Evolutionary conservation across 2,113 vertebrate genomes (phyloP).

Genomic region (Saiga tatarica): DNA sequence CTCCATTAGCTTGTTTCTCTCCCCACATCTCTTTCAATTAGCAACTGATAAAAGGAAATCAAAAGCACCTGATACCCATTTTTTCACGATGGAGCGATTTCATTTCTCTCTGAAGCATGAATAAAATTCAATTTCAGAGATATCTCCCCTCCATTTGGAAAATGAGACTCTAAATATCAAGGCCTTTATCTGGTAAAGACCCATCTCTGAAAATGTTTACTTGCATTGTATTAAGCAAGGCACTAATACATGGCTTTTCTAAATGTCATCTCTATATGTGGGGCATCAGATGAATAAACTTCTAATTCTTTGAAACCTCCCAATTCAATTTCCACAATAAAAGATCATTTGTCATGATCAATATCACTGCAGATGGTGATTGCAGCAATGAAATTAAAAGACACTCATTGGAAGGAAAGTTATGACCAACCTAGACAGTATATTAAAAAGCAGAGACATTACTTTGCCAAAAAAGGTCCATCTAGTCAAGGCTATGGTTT

Average conservation of each 20-base stretch:
- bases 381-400: too few relatives aligned
- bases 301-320: background rate
- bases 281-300: background rate
- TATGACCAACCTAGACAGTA: too few relatives aligned
- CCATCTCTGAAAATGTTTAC: slow-evolving; percentile 6
- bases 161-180: background rate
- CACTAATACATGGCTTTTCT: background rate
- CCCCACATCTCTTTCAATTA: slow-evolving; percentile 54
- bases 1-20: slow-evolving; percentile 57
- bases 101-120: slow-evolving; percentile 50
- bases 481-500: too few relatives aligned
- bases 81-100: slow-evolving; percentile 50
- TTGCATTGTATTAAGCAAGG: background rate
- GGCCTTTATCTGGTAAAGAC: background rate
- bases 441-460: too few relatives aligned
- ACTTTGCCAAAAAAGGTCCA: too few relatives aligned
- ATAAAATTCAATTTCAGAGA: slow-evolving; percentile 54
- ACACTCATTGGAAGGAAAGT: too few relatives aligned
- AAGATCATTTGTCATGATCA: slow-evolving; percentile 17
- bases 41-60: slow-evolving; percentile 61
- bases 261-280: background rate
- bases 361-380: background rate
- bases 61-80: slow-evolving; percentile 66
- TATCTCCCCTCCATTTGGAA: background rate
- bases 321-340: background rate